phyloP scores from a whole-genome alignment of 2,888 invertebrate genomes.

The Lepeophtheirus nordmannii region DNA sequence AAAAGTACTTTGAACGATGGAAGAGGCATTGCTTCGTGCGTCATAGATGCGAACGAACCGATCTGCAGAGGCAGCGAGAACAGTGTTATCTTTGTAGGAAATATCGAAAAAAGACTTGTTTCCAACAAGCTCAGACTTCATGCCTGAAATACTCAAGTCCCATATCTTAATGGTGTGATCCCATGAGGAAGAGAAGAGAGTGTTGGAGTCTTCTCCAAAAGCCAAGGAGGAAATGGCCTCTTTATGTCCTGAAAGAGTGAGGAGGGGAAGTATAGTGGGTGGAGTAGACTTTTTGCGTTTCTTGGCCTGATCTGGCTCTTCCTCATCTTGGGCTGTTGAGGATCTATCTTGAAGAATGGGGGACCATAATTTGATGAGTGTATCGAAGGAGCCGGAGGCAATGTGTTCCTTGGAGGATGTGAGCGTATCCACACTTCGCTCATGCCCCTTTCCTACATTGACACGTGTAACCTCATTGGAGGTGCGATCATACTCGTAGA shows the following conservation, averaged over 20 bases:
- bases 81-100: constrained; percentile 53
- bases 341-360: constrained; percentile 33
- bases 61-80: constrained; percentile 73
- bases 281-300: constrained; percentile 29
- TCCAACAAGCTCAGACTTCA: constrained; percentile 66
- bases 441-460: constrained; percentile 73
- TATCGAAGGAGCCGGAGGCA: constrained; percentile 85
- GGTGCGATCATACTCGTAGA: constrained; percentile 70
- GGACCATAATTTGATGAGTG: constrained; percentile 73
- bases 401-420: constrained; percentile 47
- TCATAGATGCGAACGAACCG: constrained; percentile 80
- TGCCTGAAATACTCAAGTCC: constrained; percentile 71
- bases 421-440: constrained; percentile 70
- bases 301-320: constrained; percentile 31
- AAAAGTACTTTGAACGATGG: constrained; percentile 69
- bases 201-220: constrained; percentile 58
- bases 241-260: constrained; percentile 78
- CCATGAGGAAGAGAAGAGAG: constrained; percentile 75
- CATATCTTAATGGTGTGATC: constrained; percentile 87
- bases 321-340: constrained; percentile 39
- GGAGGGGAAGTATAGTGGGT: constrained; percentile 42
- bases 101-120: constrained; percentile 79
- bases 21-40: constrained; percentile 69
- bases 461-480: constrained; percentile 59
- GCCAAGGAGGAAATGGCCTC: constrained; percentile 70